Evolutionary conservation across 2,797 vertebrate genomes (phyloP), one percentile per base, ranked within the genome.

Genomic region (Karalla daura): DNA sequence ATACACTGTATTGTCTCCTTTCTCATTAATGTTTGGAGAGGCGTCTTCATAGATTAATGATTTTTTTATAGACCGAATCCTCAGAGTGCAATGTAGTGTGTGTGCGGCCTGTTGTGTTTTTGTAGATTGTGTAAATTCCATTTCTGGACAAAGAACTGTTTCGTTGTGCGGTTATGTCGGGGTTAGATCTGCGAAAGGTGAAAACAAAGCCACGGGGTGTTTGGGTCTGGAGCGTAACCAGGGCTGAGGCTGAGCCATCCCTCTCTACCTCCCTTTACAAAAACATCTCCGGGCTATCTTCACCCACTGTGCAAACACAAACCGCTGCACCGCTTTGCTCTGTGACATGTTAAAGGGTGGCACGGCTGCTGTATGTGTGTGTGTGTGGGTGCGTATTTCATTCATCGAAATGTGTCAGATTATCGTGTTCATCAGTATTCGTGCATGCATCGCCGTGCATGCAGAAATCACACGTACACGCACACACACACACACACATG

Each of bases 231-330:
- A 68, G 45, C n/a, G 5, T 9, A 21, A 52, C 36, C 44, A 62
- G n/a, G n/a, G n/a, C n/a, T n/a, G n/a, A 39, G 61, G 46, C 35
- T 55, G 35, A 71, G 54, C 43, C 51, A 18, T 53, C 40, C 7
- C 45, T 63, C 46, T 76, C 24, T 50, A 21, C 23, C 59, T 74
- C 72, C 74, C 60, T 73, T 73, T 76, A 69, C 63, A 66, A 76
- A 87, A 90, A 90, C 70, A 87, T 80, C 87, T 81, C 44, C 40
- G 18, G 88, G 89, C 84, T 76, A 73, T 80, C 78, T 88, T 84
- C 63, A 63, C 58, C 36, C n/a, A 35, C 66, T 70, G 54, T 79
- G 80, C 74, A 84, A 88, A 73, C 79, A 63, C 23, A 74, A 81
- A 81, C 75, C 47, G 35, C 75, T 88, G 89, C 40, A 53, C 33